Conservation (phyloP, 1,140 invertebrate species). For the Drosophila oshimai region DNA sequence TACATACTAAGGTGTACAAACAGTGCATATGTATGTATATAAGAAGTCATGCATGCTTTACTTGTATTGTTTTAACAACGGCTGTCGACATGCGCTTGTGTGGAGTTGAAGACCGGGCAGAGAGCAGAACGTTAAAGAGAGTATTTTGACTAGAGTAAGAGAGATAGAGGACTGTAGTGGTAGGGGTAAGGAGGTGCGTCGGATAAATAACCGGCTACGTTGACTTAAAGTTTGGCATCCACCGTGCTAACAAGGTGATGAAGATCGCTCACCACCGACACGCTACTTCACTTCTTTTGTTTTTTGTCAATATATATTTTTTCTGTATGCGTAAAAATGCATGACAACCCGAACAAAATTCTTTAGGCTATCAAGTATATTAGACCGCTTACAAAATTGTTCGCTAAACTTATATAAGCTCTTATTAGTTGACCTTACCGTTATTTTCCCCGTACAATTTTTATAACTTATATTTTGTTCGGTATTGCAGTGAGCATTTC, state of each 20-base stretch:
- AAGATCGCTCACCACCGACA: slow-evolving; percentile 65
- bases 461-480: no score
- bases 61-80: slow-evolving; percentile 25
- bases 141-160: background rate
- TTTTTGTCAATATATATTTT: slow-evolving; percentile 40
- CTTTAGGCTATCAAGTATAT: no score
- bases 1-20: background rate
- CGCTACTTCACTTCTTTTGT: slow-evolving; percentile 67
- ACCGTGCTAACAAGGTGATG: slow-evolving; percentile 70
- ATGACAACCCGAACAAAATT: no score
- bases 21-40: background rate
- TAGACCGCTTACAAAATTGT: no score
- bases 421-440: no score
- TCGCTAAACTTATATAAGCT: no score
- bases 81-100: slow-evolving; percentile 2
- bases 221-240: slow-evolving; percentile 26
- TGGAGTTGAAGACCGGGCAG: background rate
- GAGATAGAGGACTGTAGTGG: background rate
- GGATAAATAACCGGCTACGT: slow-evolving; percentile 63
- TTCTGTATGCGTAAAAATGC: slow-evolving; percentile 6
- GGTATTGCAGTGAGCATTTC: no score
- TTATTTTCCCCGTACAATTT: no score
- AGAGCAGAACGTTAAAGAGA: background rate
- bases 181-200: slow-evolving; percentile 5
- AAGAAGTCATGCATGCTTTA: background rate